These are phyloP conservation scores for Orbicella faveolata DNA, from an alignment of 64 coral and sea anemone species.

Conservation along the genomic window DNA sequence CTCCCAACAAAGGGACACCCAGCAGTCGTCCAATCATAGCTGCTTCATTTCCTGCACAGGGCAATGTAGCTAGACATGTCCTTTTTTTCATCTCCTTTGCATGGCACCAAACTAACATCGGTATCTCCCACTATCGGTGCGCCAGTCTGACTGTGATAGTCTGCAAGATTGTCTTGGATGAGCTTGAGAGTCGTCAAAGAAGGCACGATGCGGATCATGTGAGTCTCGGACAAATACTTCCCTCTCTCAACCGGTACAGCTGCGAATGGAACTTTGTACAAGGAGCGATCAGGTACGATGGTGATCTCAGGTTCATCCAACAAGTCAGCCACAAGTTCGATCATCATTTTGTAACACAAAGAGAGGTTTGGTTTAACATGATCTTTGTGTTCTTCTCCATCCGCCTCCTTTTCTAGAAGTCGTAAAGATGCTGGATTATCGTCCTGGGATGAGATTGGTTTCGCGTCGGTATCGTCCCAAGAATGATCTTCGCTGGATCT, in stretches of 20 bases:
- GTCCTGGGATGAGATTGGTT: neutral
- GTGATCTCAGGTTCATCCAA: neutral
- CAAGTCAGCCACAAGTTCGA: neutral
- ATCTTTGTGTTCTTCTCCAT: neutral
- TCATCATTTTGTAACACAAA: neutral
- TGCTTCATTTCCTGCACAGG: slow-evolving; percentile 20
- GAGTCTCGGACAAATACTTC: slow-evolving; percentile 6
- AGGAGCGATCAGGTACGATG: slow-evolving; percentile 2
- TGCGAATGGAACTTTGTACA: neutral
- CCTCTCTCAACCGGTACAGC: neutral
- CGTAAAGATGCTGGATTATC: neutral
- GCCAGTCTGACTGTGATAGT: slow-evolving; percentile 17
- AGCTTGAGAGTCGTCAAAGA: slow-evolving; percentile 45
- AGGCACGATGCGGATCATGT: slow-evolving; percentile 16
- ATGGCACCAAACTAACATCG: slow-evolving; percentile 19
- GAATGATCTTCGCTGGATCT: no score
- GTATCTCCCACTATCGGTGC: slow-evolving; percentile 39
- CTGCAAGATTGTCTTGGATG: slow-evolving; percentile 12
- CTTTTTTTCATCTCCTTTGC: neutral
- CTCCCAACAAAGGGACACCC: neutral
- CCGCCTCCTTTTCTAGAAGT: neutral
- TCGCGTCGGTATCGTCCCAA: neutral
- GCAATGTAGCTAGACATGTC: neutral
- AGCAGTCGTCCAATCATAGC: slow-evolving; percentile 13
- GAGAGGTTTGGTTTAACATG: neutral